Conservation (phyloP, 2,888 invertebrate species). For the Fragum whitleyi region DNA sequence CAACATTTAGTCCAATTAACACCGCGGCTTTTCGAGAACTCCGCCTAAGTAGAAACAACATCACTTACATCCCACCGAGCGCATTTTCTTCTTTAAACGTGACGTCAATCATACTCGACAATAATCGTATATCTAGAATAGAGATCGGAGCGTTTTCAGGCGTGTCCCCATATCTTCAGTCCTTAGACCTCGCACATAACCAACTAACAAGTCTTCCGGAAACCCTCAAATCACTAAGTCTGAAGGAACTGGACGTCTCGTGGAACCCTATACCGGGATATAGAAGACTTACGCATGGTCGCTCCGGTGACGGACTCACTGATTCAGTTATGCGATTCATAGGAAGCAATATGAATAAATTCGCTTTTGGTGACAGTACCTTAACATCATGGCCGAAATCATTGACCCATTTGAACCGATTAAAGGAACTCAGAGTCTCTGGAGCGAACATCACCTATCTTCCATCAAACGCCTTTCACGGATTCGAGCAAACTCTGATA, state of each 20-base stretch:
- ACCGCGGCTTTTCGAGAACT: conserved; percentile 12
- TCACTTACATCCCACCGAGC: conserved; percentile 29
- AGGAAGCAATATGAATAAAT: conserved; percentile 44
- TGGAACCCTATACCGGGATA: conserved; percentile 59
- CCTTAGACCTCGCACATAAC: conserved; percentile 53
- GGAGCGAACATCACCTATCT: conserved; percentile 51
- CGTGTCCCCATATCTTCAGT: conserved; percentile 17
- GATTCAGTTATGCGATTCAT: conserved; percentile 48
- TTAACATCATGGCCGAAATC: conserved; percentile 61
- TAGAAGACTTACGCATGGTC: background rate
- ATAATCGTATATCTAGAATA: conserved; percentile 48
- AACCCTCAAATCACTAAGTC: conserved; percentile 31
- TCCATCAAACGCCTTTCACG: conserved; percentile 60
- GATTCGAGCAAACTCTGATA: conserved; percentile 61
- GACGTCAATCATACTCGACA: conserved; percentile 40
- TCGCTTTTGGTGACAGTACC: conserved; percentile 59
- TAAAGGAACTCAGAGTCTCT: conserved; percentile 55
- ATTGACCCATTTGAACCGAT: conserved; percentile 60
- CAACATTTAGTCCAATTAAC: conserved; percentile 16
- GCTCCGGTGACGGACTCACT: conserved; percentile 48
- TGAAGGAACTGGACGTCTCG: conserved; percentile 55
- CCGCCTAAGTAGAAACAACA: conserved; percentile 46
- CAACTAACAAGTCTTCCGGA: conserved; percentile 35
- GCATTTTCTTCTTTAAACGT: conserved; percentile 50
- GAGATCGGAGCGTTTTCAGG: conserved; percentile 47